phyloP scores from a whole-genome alignment of 2,113 vertebrate species.

The Hylia prasina region DNA sequence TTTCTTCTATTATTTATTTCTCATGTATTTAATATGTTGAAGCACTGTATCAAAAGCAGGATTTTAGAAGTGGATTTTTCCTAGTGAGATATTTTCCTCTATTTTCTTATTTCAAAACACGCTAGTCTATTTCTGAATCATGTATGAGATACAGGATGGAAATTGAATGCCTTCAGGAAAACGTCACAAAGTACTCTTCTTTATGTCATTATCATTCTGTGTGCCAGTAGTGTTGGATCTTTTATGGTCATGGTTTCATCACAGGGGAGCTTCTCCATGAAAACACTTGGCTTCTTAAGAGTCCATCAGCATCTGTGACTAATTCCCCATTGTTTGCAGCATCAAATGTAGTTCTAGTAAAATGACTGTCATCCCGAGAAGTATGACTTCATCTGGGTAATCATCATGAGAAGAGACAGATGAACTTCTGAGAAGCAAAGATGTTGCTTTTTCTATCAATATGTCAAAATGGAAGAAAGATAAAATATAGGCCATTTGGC shows the following conservation, averaged over 20 bases:
- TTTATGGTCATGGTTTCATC: background rate
- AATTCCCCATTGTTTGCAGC: background rate
- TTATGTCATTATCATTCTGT: background rate
- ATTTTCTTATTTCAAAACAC: background rate
- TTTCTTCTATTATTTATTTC: background rate
- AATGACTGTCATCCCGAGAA: background rate
- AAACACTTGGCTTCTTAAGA: background rate
- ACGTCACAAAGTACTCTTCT: background rate
- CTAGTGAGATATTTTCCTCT: background rate
- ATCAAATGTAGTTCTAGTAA: background rate
- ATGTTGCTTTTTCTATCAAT: background rate
- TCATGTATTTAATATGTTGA: background rate
- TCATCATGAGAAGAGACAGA: background rate
- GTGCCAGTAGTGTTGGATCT: background rate
- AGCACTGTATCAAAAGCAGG: background rate
- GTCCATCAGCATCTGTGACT: background rate
- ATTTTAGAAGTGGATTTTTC: background rate
- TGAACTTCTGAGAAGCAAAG: constrained; percentile 14
- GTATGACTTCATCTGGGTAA: background rate
- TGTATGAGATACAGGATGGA: background rate
- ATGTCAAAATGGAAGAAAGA: background rate
- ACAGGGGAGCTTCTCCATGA: background rate
- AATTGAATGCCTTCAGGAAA: background rate
- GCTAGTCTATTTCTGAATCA: background rate
- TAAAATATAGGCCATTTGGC: constrained; percentile 13